Evolutionary conservation across 2,113 vertebrate genomes (phyloP), one percentile per base, ranked within the genome.

Genomic region (Lycaon pictus): DNA sequence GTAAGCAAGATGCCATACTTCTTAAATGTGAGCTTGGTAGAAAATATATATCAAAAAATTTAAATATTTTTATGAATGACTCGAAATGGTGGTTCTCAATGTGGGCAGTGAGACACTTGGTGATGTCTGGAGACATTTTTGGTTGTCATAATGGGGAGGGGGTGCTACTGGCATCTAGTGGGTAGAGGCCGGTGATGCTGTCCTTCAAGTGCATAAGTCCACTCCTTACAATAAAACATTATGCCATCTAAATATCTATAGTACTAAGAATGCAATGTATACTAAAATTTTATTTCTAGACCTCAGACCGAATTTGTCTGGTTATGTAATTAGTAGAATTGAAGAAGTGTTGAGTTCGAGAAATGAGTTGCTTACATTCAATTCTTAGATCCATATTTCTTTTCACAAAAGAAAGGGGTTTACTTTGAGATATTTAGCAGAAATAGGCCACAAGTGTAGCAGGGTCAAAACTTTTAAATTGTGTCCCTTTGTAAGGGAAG

Each of bases 281-380:
- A 86, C 23, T 96, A 27, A 69, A 74, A 86, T 72, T 96, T 84
- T 85, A 87, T 80, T 88, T 56, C 58, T 84, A 35, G 80, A 83
- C 11, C 58, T 53, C n/a, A 77, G 56, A 90, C 11, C 20, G 74
- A 88, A 69, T 74, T 87, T 79, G 29, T 84, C 32, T 69, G 67
- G 19, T 87, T 88, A 63, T 16, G 16, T 62, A 95, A 43, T 11
- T 81, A 58, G 90, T 48, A 72, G 56, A 82, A 89, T 60, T 58
- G 63, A 65, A 88, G 22, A 55, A 90, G 22, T 58, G 27, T 48
- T 87, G 56, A 67, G 20, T 90, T 95, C 90, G 51, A 62, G 92
- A 92, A 93, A 43, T 51, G 19, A 69, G 7, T 63, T 48, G 35
- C 19, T 58, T 93, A 37, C 12, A 51, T 82, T 86, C 19, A 5